Conservation (phyloP, 2,888 invertebrate genomes). For the Oligia strigilis region DNA sequence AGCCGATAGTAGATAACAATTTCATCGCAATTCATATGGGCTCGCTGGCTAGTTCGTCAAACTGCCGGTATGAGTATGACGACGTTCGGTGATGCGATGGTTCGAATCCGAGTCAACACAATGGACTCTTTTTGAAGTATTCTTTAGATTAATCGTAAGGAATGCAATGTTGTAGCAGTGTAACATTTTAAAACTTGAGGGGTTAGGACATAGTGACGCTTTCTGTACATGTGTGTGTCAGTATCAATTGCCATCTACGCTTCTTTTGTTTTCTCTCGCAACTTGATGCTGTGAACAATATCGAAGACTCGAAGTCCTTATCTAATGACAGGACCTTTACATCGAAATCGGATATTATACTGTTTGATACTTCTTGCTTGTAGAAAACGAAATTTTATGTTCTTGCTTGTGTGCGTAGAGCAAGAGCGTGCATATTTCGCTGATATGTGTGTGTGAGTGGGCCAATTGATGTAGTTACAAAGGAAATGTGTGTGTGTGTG, state of each 20-base stretch:
- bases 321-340: constrained; percentile 9
- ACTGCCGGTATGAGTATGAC: no score
- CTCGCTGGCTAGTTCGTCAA: no score
- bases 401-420: neutral
- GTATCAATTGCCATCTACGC: neutral
- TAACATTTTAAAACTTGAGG: no score
- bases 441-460: neutral
- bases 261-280: neutral
- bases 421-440: neutral
- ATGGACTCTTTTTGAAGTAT: no score
- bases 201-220: no score
- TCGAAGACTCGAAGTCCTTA: neutral
- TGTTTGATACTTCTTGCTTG: neutral
- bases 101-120: no score
- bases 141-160: no score
- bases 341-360: neutral
- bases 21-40: no score
- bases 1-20: no score
- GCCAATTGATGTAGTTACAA: constrained; percentile 12
- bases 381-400: neutral
- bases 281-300: constrained; percentile 17
- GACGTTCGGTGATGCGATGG: no score
- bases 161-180: no score
- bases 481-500: neutral
- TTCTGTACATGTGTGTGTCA: neutral